These are phyloP conservation scores for Hipposideros armiger DNA, from an alignment of 2,113 vertebrate species.

Conservation along the genomic window DNA sequence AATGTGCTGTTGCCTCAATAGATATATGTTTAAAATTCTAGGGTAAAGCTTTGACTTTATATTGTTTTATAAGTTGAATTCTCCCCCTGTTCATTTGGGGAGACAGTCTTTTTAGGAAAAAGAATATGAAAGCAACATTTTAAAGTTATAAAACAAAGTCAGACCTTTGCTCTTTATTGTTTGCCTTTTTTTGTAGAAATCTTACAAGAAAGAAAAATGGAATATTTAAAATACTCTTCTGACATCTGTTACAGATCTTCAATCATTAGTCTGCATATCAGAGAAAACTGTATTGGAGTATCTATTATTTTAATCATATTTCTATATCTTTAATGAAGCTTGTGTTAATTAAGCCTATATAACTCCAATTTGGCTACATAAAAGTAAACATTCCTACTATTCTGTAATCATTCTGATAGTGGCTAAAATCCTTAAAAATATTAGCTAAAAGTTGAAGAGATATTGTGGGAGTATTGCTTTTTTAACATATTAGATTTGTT, in stretches of 20 bases:
- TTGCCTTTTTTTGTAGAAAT: slow-evolving; percentile 17
- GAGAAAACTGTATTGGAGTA: not conserved
- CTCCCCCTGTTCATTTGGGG: slow-evolving; percentile 36
- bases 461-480: not conserved
- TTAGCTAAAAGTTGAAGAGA: not conserved
- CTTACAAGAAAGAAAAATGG: not conserved
- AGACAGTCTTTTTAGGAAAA: not conserved
- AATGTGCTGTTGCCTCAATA: not conserved
- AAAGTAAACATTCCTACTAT: not conserved
- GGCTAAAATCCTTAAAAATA: not conserved
- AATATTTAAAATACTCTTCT: not conserved
- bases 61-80: slow-evolving; percentile 71
- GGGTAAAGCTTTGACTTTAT: slow-evolving; percentile 66
- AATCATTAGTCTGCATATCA: not conserved
- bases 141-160: not conserved
- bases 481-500: not conserved
- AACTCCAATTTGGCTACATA: not conserved
- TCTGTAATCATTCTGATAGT: no score
- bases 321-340: not conserved
- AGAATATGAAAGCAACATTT: not conserved
- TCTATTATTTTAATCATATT: not conserved
- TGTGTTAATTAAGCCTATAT: not conserved
- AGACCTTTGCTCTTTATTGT: not conserved
- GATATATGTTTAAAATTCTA: slow-evolving; percentile 60
- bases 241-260: not conserved